Percentiles rank a stretch among this genome's conserved stretches.
These are phyloP conservation scores for Gortyna flavago DNA, from an alignment of 2,888 invertebrate genomes.

Conservation along the genomic window DNA sequence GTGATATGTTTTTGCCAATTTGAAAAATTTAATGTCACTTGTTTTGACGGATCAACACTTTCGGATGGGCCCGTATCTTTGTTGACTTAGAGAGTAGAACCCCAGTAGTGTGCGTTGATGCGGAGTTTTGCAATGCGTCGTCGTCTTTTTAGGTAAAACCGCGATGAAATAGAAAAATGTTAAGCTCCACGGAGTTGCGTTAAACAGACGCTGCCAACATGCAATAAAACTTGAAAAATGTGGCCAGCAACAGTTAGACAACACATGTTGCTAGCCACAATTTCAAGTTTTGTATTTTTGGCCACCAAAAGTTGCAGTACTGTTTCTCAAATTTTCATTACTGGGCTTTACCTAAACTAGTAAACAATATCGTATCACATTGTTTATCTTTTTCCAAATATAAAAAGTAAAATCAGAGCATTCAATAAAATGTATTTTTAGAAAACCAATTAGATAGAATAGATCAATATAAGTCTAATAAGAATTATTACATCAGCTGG, in stretches of 20 bases:
- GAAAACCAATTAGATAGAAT: neutral
- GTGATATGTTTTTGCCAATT: too few relatives aligned
- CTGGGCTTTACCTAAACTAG: neutral
- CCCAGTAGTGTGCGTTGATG: too few relatives aligned
- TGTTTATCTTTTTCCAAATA: neutral
- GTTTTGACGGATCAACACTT: too few relatives aligned
- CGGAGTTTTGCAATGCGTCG: neutral
- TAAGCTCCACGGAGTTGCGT: neutral
- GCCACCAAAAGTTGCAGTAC: neutral
- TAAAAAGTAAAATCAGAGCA: neutral
- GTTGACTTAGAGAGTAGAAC: too few relatives aligned
- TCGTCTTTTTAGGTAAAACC: neutral
- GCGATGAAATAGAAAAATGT: neutral
- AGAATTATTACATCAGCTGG: slow-evolving; percentile 11
- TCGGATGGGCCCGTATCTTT: too few relatives aligned
- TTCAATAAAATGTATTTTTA: neutral
- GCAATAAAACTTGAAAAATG: too few relatives aligned
- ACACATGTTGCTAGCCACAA: neutral
- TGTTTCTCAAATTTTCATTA: neutral
- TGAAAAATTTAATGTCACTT: too few relatives aligned
- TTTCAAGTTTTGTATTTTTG: neutral
- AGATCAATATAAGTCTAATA: slow-evolving; percentile 6
- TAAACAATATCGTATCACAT: neutral
- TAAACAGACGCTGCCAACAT: neutral
- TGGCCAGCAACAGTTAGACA: too few relatives aligned